Evolutionary conservation across 1,140 invertebrate genomes (phyloP), one percentile per base, ranked within the genome.

Genomic region (Arctopsyche grandis): DNA sequence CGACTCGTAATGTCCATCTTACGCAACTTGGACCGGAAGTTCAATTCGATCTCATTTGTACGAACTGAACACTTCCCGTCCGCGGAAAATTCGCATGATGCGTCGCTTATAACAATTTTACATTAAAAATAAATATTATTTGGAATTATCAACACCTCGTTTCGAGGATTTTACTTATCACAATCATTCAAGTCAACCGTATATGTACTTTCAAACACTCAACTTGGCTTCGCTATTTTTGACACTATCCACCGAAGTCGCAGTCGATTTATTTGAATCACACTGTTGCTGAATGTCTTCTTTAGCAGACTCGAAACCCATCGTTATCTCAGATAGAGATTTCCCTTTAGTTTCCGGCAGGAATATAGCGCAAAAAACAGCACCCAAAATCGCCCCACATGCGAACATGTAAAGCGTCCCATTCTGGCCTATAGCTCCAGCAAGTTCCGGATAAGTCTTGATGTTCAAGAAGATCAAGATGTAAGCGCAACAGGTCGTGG

Each of bases 301-400:
- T 63, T 63, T 63, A 38, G 44, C 24, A 0, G 86, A 85, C 69
- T 89, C 89, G 71, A 93, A 93, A 78, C 87, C 87, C 21, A 84
- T 89, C 86, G 94, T 93, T 43, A 97, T 96, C 84, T 97, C 93
- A 21, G 93, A 90, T n/a, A 96, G 86, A 48, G 90, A 92, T 82
- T 93, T 93, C 7, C 93, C 93, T 84, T 94, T 93, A 0, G 95
- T 97, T 86, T 97, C 95, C 0, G 95, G 95, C 0, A 97, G 87
- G 83, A 93, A 90, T 10, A 92, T 88, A 0, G 90, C 86, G 14
- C 92, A 93, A 84, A 93, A 95, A 0, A 92, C 82, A 0, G 92
- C 89, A 0, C 94, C 91, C 0, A 93, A 66, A 0, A 93, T 84
- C 0, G 93, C 92, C 69, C 93, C 90, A 0, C 88, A 89, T 1